Conservation (phyloP, 2,888 invertebrate species). For the Penaeus monodon region DNA sequence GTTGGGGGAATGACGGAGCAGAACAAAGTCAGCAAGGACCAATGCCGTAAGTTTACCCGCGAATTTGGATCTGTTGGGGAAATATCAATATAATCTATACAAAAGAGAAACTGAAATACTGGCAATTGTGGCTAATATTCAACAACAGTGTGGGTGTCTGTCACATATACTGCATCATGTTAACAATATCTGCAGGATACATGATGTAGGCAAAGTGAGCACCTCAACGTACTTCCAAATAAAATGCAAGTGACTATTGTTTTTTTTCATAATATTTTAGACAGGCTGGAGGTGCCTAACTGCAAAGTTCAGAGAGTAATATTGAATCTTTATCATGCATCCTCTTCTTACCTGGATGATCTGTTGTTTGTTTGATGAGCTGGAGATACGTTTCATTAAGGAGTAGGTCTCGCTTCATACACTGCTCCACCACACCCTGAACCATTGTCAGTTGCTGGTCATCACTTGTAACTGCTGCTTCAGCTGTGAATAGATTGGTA, state of each 20-base stretch:
- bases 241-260: no score
- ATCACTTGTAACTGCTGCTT: constrained; percentile 72
- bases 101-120: background rate
- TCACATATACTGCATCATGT: no score
- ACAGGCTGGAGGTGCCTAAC: no score
- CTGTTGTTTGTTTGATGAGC: constrained; percentile 91
- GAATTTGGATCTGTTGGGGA: constrained; percentile 87
- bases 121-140: no score
- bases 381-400: constrained; percentile 92
- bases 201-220: no score
- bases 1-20: constrained; percentile 89
- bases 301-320: no score
- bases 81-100: background rate
- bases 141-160: no score
- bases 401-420: constrained; percentile 89
- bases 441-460: constrained; percentile 90
- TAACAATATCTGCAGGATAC: no score
- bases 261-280: no score
- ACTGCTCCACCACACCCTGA: constrained; percentile 89
- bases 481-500: constrained; percentile 68
- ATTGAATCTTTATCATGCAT: background rate
- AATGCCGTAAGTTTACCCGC: constrained; percentile 87
- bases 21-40: constrained; percentile 87
- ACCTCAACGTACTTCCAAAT: no score
- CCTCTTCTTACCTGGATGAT: constrained; percentile 67